A percentile compares a stretch with the other conserved stretches of the same genome.
These are phyloP conservation scores for Macrosiphum euphorbiae DNA, from an alignment of 2,888 invertebrate genomes.

Conservation along the genomic window DNA sequence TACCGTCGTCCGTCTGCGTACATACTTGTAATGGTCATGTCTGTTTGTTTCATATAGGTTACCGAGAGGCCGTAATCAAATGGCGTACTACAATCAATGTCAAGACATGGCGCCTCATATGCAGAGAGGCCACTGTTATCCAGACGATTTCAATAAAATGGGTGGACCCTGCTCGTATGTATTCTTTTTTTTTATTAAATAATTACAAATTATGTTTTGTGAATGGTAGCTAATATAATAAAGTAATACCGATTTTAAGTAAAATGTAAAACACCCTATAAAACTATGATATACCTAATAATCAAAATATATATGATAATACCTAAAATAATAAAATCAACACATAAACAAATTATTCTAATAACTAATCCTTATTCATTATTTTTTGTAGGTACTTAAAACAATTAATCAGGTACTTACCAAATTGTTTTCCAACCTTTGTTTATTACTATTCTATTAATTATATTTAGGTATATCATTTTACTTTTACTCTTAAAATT, in stretches of 20 bases:
- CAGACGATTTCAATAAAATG: slow-evolving; percentile 66
- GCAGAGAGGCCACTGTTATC: slow-evolving; percentile 69
- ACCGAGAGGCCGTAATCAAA: slow-evolving; percentile 69
- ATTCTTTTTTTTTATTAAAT: slow-evolving; percentile 20
- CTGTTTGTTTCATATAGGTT: slow-evolving; percentile 67
- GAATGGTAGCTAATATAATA: neutral
- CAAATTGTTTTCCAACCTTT: neutral
- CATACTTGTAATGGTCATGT: neutral
- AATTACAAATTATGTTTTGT: neutral
- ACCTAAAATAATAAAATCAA: neutral
- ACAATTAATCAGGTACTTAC: neutral
- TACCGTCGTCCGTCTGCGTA: neutral
- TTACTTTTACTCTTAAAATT: neutral
- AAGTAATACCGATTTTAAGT: neutral
- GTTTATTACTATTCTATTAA: neutral
- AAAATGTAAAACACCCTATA: neutral
- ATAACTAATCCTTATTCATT: neutral
- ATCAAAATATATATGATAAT: neutral
- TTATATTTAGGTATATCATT: neutral
- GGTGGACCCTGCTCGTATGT: slow-evolving; percentile 66
- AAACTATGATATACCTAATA: neutral
- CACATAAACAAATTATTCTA: neutral
- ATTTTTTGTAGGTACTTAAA: neutral
- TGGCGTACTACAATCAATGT: slow-evolving; percentile 69
- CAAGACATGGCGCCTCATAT: slow-evolving; percentile 69